Evolutionary conservation across 2,113 vertebrate species (phyloP).

Genomic region (Siniperca knerii): DNA sequence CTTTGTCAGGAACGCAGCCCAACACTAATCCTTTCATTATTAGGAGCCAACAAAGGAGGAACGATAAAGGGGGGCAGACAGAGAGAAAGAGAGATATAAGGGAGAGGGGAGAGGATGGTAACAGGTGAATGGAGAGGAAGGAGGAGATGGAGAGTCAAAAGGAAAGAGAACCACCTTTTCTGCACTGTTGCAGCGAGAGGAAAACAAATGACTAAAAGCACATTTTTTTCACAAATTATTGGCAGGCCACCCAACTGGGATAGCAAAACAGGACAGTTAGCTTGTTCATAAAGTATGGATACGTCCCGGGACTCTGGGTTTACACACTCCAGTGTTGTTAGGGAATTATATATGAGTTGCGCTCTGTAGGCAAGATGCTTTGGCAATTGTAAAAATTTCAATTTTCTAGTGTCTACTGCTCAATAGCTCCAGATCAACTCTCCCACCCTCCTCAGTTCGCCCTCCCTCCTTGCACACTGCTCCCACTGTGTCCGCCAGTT

Average conservation of each 20-base stretch:
- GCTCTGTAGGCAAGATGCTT: constrained; percentile 53
- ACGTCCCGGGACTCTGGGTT: constrained; percentile 45
- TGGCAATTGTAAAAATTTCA: constrained; percentile 61
- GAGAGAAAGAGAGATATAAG: constrained; percentile 58
- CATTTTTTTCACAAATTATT: constrained; percentile 10
- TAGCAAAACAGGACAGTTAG: constrained; percentile 43
- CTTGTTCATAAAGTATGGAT: constrained; percentile 54
- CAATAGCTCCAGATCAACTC: constrained; percentile 53
- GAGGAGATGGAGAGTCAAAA: constrained; percentile 35
- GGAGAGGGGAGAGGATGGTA: constrained; percentile 42
- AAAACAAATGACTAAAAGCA: background rate
- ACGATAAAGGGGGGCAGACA: constrained; percentile 49
- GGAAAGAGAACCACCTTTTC: constrained; percentile 24
- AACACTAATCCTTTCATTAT: constrained; percentile 79
- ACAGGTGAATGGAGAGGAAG: constrained; percentile 52
- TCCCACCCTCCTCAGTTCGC: background rate
- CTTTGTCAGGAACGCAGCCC: constrained; percentile 69
- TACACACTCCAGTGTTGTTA: constrained; percentile 35
- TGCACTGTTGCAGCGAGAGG: constrained; percentile 3
- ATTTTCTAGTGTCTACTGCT: constrained; percentile 57
- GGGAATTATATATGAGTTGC: constrained; percentile 44
- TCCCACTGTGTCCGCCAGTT: constrained; percentile 54
- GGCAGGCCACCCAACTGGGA: constrained; percentile 6
- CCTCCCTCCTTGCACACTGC: constrained; percentile 3
- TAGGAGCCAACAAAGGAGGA: constrained; percentile 77